These are phyloP conservation scores for Ailuropoda melanoleuca DNA, from an alignment of 2,113 vertebrate genomes.

Conservation along the genomic window DNA sequence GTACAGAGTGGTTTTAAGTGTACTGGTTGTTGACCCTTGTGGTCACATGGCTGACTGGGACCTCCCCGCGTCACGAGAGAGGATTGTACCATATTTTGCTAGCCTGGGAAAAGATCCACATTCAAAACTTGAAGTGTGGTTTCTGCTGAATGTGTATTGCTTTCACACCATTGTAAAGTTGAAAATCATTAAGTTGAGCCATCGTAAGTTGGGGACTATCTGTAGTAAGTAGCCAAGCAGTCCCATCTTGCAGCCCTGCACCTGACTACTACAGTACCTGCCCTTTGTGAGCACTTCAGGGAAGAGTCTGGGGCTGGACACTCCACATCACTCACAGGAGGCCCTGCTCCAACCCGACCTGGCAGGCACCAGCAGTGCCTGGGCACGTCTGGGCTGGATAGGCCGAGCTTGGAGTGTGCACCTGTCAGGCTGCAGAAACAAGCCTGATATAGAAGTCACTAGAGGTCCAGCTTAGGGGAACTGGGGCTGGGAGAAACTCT, in stretches of 20 bases:
- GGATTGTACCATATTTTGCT: not conserved
- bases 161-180: not conserved
- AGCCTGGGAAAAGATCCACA: not conserved
- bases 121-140: not conserved
- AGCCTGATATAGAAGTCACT: not conserved
- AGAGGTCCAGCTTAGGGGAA: not conserved
- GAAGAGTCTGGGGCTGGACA: not conserved
- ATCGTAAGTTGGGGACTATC: not conserved
- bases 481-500: not conserved
- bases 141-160: not conserved
- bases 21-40: not conserved
- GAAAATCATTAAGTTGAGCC: not conserved
- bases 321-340: not conserved
- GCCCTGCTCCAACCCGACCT: not conserved
- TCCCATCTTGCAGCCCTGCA: not conserved
- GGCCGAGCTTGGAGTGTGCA: not conserved
- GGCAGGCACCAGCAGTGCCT: not conserved
- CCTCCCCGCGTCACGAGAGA: not conserved
- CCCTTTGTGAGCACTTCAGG: not conserved
- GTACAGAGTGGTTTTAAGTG: not conserved
- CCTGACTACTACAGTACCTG: accelerated
- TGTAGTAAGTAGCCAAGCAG: not conserved
- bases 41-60: not conserved
- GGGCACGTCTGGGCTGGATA: not conserved
- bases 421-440: not conserved